Conservation (phyloP, 2,113 vertebrate species). For the Melospiza georgiana region DNA sequence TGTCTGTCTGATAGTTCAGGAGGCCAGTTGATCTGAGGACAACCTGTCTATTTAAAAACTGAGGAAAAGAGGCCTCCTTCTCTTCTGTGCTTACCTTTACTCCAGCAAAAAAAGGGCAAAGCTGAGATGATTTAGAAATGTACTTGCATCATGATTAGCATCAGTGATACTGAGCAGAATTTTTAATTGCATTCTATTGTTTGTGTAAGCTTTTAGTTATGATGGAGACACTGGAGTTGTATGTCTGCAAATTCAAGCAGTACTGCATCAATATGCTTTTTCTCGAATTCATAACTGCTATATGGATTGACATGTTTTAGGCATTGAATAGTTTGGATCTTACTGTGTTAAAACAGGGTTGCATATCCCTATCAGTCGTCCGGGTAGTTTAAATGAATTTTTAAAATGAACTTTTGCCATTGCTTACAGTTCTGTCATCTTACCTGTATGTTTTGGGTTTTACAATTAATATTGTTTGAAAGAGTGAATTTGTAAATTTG, state of each 20-base stretch:
- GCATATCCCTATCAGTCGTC: not conserved
- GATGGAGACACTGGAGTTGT: not conserved
- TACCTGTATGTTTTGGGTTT: rapidly evolving
- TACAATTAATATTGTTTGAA: not conserved
- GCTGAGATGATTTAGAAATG: not conserved
- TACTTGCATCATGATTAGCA: not conserved
- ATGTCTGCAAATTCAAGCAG: not conserved
- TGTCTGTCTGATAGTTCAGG: not conserved
- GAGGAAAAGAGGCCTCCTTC: not conserved
- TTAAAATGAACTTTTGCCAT: not conserved
- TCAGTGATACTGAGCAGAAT: not conserved
- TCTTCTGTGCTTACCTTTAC: not conserved
- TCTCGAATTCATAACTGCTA: not conserved
- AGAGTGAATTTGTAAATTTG: not conserved
- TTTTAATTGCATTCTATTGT: not conserved
- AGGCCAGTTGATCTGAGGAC: not conserved
- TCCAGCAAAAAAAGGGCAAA: not conserved
- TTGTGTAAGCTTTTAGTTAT: not conserved
- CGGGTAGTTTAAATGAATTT: not conserved
- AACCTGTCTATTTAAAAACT: not conserved
- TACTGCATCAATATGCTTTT: not conserved
- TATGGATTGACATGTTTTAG: not conserved
- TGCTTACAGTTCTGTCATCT: not conserved
- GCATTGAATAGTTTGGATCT: not conserved
- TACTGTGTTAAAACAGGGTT: not conserved